Evolutionary conservation across 1,140 invertebrate species (phyloP).

Genomic region (Cyrtorhinus lividipennis): DNA sequence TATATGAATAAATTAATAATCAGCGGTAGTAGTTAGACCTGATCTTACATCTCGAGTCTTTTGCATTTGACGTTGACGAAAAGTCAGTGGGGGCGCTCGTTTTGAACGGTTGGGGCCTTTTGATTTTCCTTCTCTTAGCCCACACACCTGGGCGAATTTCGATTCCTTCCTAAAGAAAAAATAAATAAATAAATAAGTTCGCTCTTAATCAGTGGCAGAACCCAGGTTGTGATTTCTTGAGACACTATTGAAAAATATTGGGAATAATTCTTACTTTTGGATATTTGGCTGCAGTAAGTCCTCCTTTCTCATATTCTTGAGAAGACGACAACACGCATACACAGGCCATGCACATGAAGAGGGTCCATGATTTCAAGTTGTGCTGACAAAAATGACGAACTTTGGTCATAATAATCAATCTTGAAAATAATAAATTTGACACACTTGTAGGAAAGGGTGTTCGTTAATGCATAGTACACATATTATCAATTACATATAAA

Average conservation of each 20-base stretch:
- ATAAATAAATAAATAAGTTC: no score
- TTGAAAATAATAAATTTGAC: no score
- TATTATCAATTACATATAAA: no score
- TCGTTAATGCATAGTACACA: no score
- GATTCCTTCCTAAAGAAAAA: background rate
- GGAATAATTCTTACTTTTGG: background rate
- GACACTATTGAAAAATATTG: no score
- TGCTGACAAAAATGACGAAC: no score
- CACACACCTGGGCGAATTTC: background rate
- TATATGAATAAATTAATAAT: no score
- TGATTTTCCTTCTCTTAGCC: constrained; percentile 9
- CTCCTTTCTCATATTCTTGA: background rate
- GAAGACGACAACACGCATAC: background rate
- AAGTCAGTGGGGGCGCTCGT: background rate
- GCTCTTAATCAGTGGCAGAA: no score
- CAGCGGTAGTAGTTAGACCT: no score
- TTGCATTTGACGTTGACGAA: background rate
- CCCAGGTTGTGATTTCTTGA: no score
- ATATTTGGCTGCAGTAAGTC: background rate
- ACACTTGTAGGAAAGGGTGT: no score
- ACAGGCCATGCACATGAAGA: background rate
- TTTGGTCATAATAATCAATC: no score
- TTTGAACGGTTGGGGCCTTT: constrained; percentile 1
- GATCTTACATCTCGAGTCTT: constrained; percentile 10
- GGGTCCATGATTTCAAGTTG: constrained; percentile 2